Base-by-base conservation (phyloP, 2,797 vertebrate species). In the Heterohyrax brucei region DNA sequence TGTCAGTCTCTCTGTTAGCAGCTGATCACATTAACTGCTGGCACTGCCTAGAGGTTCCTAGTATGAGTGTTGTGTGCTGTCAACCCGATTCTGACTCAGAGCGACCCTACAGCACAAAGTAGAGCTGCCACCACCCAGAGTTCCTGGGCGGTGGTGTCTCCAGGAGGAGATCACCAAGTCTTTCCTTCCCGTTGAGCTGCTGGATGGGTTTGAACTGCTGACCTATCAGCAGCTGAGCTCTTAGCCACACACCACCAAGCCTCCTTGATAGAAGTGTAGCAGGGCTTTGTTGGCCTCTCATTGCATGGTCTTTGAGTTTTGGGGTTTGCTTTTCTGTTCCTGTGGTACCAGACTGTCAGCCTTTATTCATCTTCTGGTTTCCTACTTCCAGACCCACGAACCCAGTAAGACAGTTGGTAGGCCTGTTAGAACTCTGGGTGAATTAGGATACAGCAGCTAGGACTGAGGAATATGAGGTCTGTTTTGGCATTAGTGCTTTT, bases 291-390 rank as follows among this genome's bases (percentile, higher is more conserved):
- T 44, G n/a, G n/a, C 70, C 53, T 91, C 59, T 56, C 21, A 44
- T 33, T 79, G 28, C 1, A 1, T 75, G 62, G 30, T 28, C 61
- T 61, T 56, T 76, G 84, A 85, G 61, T 62, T 48, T 76, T 64
- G 64, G 5, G 1, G 26, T 90, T 95, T 89, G 73, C 33, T 87
- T 75, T 84, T 80, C 78, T 93, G 4, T 56, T 72, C 7, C n/a
- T 68, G 21, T 46, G 10, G 76, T 72, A 12, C 44, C 76, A 62
- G 16, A 7, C 73, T 33, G 13, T 50, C 44, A 53, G 30, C 76
- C 13, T 30, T 10, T 80, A 48, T 73, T 82, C 46, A 70, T 46
- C n/a, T 93, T 87, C 78, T 56, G 33, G 0, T 64, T 83, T 56
- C 28, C 10, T 28, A 14, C 44, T 84, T 56, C 4, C 44, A 46